Base-by-base conservation (phyloP, 2,888 invertebrate genomes). In the Microdon myrmicae region DNA sequence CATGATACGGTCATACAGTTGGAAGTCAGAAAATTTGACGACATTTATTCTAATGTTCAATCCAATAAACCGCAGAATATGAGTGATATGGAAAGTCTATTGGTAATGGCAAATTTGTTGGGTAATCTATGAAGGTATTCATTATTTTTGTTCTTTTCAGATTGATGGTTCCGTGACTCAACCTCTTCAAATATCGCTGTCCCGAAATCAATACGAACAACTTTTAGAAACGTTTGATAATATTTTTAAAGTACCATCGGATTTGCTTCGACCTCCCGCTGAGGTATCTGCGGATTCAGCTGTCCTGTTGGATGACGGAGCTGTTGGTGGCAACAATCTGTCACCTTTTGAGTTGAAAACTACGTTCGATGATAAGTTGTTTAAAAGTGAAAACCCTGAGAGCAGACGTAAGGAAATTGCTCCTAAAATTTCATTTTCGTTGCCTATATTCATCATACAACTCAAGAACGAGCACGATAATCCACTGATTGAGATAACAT, bases 121-220 rank as follows among this genome's bases (percentile, higher is more conserved):
- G 2, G 7, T 13, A 68, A 38, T 29, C 72, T 16, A 67, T 68
- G n/a, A 69, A 70, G 14, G 70, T 68, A 8, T 29, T 10, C 48
- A 26, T 19, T 29, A 25, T 8, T 9, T 12, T 6, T 10, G 31
- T 29, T 58, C 32, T 13, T 64, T 69, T 14, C 26, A 88, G 78
- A 82, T 93, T 48, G 83, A 83, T 48, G 95, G 95, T 16, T 85
- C 85, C 68, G 89, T 96, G 9, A 88, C 94, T 25, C 91, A 90
- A 39, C 89, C 90, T 0, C 80, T 96, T 43, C 92, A 93, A 79
- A 86, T 96, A 22, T 92, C 92, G 0, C 81, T 96, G 35, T 89
- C 91, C 0, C 87, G 94, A 38, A 86, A 86, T 44, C 95, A 96
- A 76, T 96, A 95, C 78, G 92, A 94, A 75, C 96, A 96, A 79